Conservation (phyloP, 1,140 invertebrate species). For the Trichoplusia ni region DNA sequence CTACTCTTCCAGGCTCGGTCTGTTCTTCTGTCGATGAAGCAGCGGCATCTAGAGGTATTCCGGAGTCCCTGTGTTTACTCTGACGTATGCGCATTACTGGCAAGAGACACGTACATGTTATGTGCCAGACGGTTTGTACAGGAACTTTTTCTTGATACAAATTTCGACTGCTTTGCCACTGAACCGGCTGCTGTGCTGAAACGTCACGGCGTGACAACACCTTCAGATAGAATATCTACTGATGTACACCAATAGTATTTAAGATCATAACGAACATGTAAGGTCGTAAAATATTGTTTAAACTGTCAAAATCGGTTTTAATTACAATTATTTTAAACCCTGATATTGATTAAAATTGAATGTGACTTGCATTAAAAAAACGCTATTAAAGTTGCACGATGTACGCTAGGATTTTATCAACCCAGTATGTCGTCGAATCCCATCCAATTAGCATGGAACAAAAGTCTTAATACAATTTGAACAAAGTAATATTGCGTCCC, state of each 20-base stretch:
- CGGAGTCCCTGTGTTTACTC: constrained; percentile 96
- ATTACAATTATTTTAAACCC: too few relatives aligned
- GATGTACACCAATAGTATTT: constrained; percentile 20
- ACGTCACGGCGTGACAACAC: constrained; percentile 38
- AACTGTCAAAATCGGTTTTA: too few relatives aligned
- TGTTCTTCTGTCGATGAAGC: constrained; percentile 90
- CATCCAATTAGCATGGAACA: too few relatives aligned
- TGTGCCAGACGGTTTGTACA: constrained; percentile 94
- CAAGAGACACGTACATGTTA: constrained; percentile 90
- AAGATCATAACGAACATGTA: background rate
- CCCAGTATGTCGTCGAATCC: too few relatives aligned
- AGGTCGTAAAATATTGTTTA: background rate
- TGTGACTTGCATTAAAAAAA: too few relatives aligned
- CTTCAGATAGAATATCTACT: constrained; percentile 9
- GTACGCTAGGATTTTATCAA: too few relatives aligned
- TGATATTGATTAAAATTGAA: too few relatives aligned
- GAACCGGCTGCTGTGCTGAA: constrained; percentile 67
- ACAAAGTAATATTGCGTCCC: too few relatives aligned
- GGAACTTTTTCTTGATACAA: constrained; percentile 95
- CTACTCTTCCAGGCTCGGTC: constrained; percentile 82
- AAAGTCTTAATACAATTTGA: too few relatives aligned
- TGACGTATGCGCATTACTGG: constrained; percentile 92
- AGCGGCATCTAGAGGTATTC: constrained; percentile 91
- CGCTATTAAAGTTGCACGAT: too few relatives aligned
- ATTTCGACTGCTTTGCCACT: constrained; percentile 84